Evolutionary conservation across 2,113 vertebrate species (phyloP).

Genomic region (Alosa alosa): DNA sequence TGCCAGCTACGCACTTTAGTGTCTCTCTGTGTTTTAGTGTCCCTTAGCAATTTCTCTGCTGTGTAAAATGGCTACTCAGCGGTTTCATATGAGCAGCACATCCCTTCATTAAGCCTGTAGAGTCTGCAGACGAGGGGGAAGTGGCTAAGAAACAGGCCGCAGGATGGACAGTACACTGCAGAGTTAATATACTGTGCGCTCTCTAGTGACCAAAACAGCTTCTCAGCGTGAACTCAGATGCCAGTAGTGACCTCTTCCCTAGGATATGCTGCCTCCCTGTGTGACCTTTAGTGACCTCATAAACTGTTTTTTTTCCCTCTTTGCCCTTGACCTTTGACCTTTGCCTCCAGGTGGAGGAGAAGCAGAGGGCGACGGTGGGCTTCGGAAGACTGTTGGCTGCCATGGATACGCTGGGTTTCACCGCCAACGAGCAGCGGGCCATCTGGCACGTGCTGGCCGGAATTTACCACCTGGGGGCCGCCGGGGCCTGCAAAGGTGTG

Average conservation of each 20-base stretch:
- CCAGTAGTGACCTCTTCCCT: too few relatives aligned
- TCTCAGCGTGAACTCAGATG: too few relatives aligned
- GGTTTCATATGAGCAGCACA: background rate
- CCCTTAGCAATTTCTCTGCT: background rate
- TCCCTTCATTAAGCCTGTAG: too few relatives aligned
- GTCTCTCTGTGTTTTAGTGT: background rate
- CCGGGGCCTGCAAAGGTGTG: constrained; percentile 88
- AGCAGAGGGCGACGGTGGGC: constrained; percentile 76
- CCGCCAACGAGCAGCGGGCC: constrained; percentile 74
- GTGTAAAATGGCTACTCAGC: background rate
- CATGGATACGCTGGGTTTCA: constrained; percentile 83
- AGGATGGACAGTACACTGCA: too few relatives aligned
- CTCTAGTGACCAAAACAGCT: too few relatives aligned
- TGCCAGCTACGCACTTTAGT: background rate
- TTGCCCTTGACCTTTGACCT: background rate
- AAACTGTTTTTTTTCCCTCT: background rate
- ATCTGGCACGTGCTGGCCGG: constrained; percentile 86
- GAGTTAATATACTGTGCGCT: too few relatives aligned
- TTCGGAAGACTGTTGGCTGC: constrained; percentile 82
- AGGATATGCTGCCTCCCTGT: too few relatives aligned
- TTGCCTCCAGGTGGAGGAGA: constrained; percentile 83
- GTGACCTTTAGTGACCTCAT: background rate
- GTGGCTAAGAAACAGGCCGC: too few relatives aligned
- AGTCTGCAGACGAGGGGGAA: too few relatives aligned
- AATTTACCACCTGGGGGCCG: constrained; percentile 89